Base-by-base conservation (phyloP, 2,113 vertebrate species). In the Protomyctophum bolini region DNA sequence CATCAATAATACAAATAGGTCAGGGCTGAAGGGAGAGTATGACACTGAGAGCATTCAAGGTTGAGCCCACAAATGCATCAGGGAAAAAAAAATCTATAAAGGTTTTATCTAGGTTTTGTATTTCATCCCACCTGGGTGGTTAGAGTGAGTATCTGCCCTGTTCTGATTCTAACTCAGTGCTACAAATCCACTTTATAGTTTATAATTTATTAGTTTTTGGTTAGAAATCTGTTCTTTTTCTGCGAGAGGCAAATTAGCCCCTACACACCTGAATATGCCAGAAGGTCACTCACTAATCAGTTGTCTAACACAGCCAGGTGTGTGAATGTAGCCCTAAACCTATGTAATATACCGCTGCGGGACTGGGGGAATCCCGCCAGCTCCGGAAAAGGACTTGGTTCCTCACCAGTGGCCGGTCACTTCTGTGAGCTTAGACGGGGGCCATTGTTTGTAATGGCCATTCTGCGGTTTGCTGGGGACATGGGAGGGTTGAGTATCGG, bases 381-480 rank as follows among this genome's bases (percentile, higher is more conserved):
- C 74, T 79, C 83, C 81, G 84, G 86, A 84, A 1, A 75, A 14
- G 0, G 28, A 73, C 75, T 62, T 33, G 74, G 68, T 80, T 81
- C 63, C 78, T 81, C 63, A 45, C 59, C 9, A 45, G 72, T 11
- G 75, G 56, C 73, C 12, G 73, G 75, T 73, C 76, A 67, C 76
- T 68, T 80, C 77, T 14, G 72, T 29, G 67, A 71, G 75, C 81
- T 85, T 86, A 82, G 78, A 87, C 77, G 58, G 21, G 84, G 79
- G 71, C 79, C 83, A 82, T 89, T 90, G 87, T 91, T 84, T 81
- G 85, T 81, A 88, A 86, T 83, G 79, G 81, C 62, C 76, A 70
- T 86, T 88, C 73, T 83, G 82, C 76, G 81, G 81, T 86, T 41
- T 77, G 72, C 57, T 49, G 55, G 86, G 80, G 77, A 83, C 80